phyloP scores from a whole-genome alignment of 2,888 invertebrate genomes.

The Cataglyphis altisquamis region DNA sequence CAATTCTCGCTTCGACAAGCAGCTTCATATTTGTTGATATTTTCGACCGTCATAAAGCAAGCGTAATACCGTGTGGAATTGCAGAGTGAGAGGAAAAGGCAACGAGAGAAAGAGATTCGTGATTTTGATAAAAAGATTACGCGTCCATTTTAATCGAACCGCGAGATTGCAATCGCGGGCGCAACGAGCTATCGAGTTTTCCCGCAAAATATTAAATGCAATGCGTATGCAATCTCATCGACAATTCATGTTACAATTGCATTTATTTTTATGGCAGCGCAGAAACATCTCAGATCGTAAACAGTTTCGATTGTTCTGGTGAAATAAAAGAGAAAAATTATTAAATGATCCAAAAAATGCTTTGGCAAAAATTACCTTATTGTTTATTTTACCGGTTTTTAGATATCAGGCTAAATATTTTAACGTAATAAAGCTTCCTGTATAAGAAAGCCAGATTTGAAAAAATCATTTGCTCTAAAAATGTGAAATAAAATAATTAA shows the following conservation, averaged over 20 bases:
- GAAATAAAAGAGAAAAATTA: not conserved
- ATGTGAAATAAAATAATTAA: too few species aligned
- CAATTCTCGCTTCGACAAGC: constrained; percentile 33
- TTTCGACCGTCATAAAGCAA: constrained; percentile 40
- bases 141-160: constrained; percentile 54
- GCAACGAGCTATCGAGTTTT: constrained; percentile 51
- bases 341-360: not conserved
- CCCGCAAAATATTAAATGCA: constrained; percentile 54
- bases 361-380: not conserved
- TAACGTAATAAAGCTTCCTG: too few species aligned
- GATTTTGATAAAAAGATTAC: constrained; percentile 49
- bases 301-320: constrained; percentile 29
- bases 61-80: constrained; percentile 30
- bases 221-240: constrained; percentile 51
- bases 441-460: too few species aligned
- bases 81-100: constrained; percentile 41
- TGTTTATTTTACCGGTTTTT: not conserved
- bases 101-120: constrained; percentile 31
- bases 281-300: constrained; percentile 29
- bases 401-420: too few species aligned
- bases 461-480: too few species aligned
- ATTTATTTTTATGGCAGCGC: constrained; percentile 43
- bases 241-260: constrained; percentile 48
- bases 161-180: constrained; percentile 55
- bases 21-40: constrained; percentile 33